Evolutionary conservation across 2,797 vertebrate species (phyloP), one percentile per base, ranked within the genome.

Genomic region (Menidia menidia): DNA sequence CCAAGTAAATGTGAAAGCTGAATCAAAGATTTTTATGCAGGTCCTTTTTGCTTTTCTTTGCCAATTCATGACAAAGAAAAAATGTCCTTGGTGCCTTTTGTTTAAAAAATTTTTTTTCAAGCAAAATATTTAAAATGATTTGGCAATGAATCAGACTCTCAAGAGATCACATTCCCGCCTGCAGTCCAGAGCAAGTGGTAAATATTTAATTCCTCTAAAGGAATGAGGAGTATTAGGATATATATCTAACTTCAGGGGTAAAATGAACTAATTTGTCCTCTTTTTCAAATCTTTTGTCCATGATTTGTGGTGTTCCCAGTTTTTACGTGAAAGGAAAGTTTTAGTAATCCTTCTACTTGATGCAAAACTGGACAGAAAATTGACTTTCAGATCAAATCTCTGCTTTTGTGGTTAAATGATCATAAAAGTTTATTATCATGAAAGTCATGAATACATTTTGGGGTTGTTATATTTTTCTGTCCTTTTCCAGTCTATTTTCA

Each of bases 91-190:
- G 14, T 2, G 30, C 33, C 25, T 15, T 15, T 62, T 47, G 10
- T 18, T 50, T 9, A 18, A 4, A n/a, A 18, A n/a, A n/a, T 9
- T 9, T 30, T 2, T 51, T 12, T 18, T 14, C 11, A 30, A 51
- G 48, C 48, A 25, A 4, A 11, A 2, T 51, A 13, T 51, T 18
- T 15, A 15, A 33, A 19, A 19, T 2, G 9, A 35, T 18, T 47
- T 51, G 9, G 9, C 32, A 79, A 25, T 4, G 33, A 30, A 18
- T 35, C 6, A 30, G 10, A n/a, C 18, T 50, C 47, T 13, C 0
- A 14, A 61, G 56, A 39, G 3, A 60, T 75, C 69, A 54, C 9
- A 35, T 59, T 70, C 15, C 63, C 59, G 14, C 13, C 32, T 48
- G 57, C 6, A 30, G 16, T 58, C 25, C 39, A 68, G 12, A 56